A percentile compares a stretch with the other conserved stretches of the same genome.
Conservation (phyloP, 2,888 invertebrate species). For the Himalopsyche japonica region DNA sequence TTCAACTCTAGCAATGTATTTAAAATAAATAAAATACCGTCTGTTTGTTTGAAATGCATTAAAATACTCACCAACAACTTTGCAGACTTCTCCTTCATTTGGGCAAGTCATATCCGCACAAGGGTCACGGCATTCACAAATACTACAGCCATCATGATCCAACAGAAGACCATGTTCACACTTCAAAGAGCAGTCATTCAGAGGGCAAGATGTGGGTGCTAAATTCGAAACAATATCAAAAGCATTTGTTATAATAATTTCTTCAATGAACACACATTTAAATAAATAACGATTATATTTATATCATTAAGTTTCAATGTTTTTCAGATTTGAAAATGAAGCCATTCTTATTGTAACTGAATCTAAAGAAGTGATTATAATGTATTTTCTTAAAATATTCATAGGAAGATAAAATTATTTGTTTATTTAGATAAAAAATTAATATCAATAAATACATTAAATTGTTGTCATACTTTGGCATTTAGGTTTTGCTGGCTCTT, state of each 20-base stretch:
- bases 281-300: too few relatives aligned
- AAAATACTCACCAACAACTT: slow-evolving; percentile 44
- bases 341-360: too few relatives aligned
- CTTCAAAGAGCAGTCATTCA: slow-evolving; percentile 46
- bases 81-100: slow-evolving; percentile 66
- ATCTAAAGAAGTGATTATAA: too few relatives aligned
- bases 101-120: slow-evolving; percentile 74
- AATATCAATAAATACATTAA: not conserved
- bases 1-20: not conserved
- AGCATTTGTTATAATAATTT: not conserved
- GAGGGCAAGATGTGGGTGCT: slow-evolving; percentile 47
- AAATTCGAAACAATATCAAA: not conserved
- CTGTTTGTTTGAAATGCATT: not conserved
- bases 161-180: slow-evolving; percentile 52
- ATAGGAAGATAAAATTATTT: too few relatives aligned
- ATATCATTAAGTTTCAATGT: too few relatives aligned
- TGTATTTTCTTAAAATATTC: too few relatives aligned
- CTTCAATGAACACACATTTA: too few relatives aligned
- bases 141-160: slow-evolving; percentile 68
- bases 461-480: slow-evolving; percentile 47
- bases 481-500: slow-evolving; percentile 47
- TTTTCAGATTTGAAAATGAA: too few relatives aligned
- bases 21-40: not conserved
- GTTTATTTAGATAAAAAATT: too few relatives aligned
- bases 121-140: slow-evolving; percentile 76